Evolutionary conservation across 2,888 invertebrate genomes (phyloP), one percentile per base, ranked within the genome.

Genomic region (Acanthopleura granulata): DNA sequence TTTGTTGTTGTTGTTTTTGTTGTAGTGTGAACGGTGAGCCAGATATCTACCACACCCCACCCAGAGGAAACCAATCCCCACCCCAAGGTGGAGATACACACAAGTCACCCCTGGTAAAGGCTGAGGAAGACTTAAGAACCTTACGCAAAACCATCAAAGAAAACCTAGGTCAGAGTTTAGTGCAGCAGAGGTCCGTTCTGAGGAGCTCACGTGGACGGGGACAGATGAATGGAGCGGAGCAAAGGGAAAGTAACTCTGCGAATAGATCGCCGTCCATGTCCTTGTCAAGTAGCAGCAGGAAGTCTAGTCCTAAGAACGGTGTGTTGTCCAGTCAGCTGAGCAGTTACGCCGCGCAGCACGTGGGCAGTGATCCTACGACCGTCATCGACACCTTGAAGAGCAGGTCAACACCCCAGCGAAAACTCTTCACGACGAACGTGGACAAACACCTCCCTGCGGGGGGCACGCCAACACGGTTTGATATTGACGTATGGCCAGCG

Each of bases 31-130:
- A 40, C 9, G 40, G 40, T 40, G 40, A 40, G 9, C 40, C 40
- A 40, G 40, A 40, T 40, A 9, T 40, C 3, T 40, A 6, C 40
- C 40, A 40, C 9, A 6, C 40, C 9, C 40, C 40, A 40, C 40
- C 40, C 40, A 40, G 40, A 40, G 9, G 4, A 40, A 40, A 40
- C 40, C 40, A 40, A 9, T 40, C 40, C 40, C 40, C 40, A 40
- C 9, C 40, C 40, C 40, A 40, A 9, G 40, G 40, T 3, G 4
- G 40, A 40, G 40, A 57, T 25, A 6, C 6, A 1, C 49, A 49
- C 14, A 40, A 25, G n/a, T 87, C 87, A 18, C 87, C 87, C 1
- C 74, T 87, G 62, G 79, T 87, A 66, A 81, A 82, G 74, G 87
- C 87, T 12, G 87, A 87, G 76, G 77, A 81, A 29, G 86, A 87